Conservation (phyloP, 2,888 invertebrate species). For the Camptogramma bilineatum region DNA sequence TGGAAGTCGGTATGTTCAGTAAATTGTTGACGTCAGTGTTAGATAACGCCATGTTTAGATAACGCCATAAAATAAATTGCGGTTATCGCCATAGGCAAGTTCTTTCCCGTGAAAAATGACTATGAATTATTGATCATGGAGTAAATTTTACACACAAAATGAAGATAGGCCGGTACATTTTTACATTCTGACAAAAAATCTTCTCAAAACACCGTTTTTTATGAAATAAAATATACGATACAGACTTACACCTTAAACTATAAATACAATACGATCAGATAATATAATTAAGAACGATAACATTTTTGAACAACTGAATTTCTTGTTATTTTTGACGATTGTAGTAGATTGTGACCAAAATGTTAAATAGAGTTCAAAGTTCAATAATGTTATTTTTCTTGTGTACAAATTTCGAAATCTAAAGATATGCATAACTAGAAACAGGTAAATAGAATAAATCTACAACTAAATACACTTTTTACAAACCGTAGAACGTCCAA, state of each 20-base stretch:
- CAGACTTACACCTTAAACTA: slow-evolving; percentile 14
- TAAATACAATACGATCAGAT: slow-evolving; percentile 30
- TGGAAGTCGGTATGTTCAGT: not conserved
- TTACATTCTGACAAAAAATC: slow-evolving; percentile 4
- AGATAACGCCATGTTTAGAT: slow-evolving; percentile 4
- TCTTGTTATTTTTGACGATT: not conserved
- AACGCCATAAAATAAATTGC: not conserved
- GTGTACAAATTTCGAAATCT: slow-evolving; percentile 73
- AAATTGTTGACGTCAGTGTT: not conserved
- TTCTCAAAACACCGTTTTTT: slow-evolving; percentile 9
- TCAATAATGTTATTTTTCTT: slow-evolving; percentile 51
- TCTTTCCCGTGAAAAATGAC: not conserved
- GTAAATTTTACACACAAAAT: not conserved
- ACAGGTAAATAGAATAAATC: slow-evolving; percentile 78
- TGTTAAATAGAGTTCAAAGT: slow-evolving; percentile 42
- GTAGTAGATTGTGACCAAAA: not conserved
- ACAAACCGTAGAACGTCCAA: slow-evolving; percentile 79
- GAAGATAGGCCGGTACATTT: slow-evolving; percentile 1
- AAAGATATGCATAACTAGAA: slow-evolving; percentile 84
- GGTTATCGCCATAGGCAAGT: not conserved
- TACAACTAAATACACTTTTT: slow-evolving; percentile 85
- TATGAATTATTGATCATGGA: not conserved
- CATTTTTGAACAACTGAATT: slow-evolving; percentile 18
- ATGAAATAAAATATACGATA: slow-evolving; percentile 13
- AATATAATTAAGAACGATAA: slow-evolving; percentile 18